phyloP scores from a whole-genome alignment of 2,113 vertebrate species.

The Tauraco erythrolophus region DNA sequence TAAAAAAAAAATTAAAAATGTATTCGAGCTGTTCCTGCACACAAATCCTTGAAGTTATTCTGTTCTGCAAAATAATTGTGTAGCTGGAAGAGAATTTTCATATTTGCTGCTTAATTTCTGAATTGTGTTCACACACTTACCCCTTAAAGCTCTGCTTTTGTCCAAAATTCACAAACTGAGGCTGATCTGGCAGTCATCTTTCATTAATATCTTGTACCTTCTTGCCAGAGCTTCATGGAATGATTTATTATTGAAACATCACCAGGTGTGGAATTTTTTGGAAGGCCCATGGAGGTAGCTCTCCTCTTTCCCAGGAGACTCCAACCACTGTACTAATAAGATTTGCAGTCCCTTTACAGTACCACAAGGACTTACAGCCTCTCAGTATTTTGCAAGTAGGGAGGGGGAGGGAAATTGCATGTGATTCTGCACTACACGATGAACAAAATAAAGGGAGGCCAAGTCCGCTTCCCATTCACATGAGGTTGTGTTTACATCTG shows the following conservation, averaged over 20 bases:
- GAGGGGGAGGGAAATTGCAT: neutral
- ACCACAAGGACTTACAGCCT: neutral
- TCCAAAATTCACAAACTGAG: neutral
- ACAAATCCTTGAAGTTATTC: neutral
- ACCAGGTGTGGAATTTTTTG: neutral
- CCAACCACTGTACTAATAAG: neutral
- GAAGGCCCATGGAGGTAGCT: neutral
- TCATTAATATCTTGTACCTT: neutral
- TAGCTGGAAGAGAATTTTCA: neutral
- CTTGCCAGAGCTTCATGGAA: neutral
- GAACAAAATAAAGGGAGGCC: neutral
- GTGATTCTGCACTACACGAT: neutral
- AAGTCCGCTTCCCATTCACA: neutral
- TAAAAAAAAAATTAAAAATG: neutral
- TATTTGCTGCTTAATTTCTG: neutral
- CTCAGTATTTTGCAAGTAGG: neutral
- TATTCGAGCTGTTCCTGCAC: neutral
- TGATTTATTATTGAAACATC: neutral
- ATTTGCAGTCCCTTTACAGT: neutral
- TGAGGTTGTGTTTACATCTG: neutral
- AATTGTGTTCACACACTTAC: neutral
- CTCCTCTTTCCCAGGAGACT: neutral
- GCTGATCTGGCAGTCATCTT: neutral
- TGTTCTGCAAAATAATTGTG: neutral
- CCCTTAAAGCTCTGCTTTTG: neutral